phyloP scores from a whole-genome alignment of 2,797 vertebrate genomes.

The Capromys pilorides region DNA sequence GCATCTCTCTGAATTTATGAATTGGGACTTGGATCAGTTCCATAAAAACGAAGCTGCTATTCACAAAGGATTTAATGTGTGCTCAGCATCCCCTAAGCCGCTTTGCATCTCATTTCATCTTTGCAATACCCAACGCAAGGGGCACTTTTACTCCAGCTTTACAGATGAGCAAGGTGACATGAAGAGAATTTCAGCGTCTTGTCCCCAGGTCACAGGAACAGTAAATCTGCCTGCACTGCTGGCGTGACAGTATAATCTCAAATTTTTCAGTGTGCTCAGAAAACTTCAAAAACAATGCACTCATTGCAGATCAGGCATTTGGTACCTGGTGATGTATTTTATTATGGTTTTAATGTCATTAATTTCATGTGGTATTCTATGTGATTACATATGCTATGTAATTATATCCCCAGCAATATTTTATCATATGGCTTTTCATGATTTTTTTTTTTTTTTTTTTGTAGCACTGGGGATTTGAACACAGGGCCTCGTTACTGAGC shows the following conservation, averaged over 20 bases:
- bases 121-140: not conserved
- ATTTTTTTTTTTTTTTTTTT: not conserved
- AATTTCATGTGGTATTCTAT: not conserved
- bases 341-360: not conserved
- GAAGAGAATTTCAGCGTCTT: not conserved
- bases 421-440: not conserved
- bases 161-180: not conserved
- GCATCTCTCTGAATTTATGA: conserved; percentile 2
- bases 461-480: not conserved
- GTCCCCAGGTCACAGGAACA: not conserved
- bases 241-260: not conserved
- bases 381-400: not conserved
- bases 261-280: not conserved
- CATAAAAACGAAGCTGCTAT: not conserved
- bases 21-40: not conserved
- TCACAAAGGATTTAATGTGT: not conserved
- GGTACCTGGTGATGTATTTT: not conserved
- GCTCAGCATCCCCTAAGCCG: not conserved
- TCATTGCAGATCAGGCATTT: not conserved
- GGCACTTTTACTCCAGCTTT: not conserved
- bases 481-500: not conserved
- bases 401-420: not conserved
- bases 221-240: not conserved
- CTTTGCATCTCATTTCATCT: not conserved
- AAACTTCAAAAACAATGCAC: not conserved